Evolutionary conservation across 2,888 invertebrate genomes (phyloP).

Genomic region (Ornithoptera alexandrae): DNA sequence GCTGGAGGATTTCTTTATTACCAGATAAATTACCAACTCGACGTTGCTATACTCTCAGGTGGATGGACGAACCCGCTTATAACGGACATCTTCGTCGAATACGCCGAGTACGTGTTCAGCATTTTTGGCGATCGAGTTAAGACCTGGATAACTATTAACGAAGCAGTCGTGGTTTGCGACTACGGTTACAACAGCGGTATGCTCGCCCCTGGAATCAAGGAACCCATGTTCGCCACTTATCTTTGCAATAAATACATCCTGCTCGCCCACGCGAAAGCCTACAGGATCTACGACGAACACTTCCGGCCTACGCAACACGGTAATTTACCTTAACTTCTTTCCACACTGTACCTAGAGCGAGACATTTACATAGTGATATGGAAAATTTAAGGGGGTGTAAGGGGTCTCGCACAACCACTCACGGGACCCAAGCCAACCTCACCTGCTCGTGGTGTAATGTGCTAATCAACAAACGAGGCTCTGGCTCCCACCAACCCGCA

Average conservation of each 20-base stretch:
- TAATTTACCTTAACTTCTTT: neutral
- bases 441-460: too few species aligned
- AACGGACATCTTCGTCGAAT: constrained; percentile 36
- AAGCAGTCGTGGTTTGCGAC: constrained; percentile 61
- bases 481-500: too few species aligned
- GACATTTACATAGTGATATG: too few species aligned
- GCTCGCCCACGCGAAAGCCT: constrained; percentile 28
- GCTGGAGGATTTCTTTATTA: too few species aligned
- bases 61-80: constrained; percentile 83
- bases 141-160: constrained; percentile 81
- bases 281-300: constrained; percentile 18
- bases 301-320: constrained; percentile 19
- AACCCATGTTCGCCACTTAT: constrained; percentile 10
- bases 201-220: constrained; percentile 49
- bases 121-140: constrained; percentile 80
- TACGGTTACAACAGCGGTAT: constrained; percentile 51
- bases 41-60: constrained; percentile 46
- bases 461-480: too few species aligned
- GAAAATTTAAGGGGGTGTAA: too few species aligned
- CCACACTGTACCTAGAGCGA: too few species aligned
- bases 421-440: too few species aligned
- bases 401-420: too few species aligned
- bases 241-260: constrained; percentile 23
- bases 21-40: too few species aligned
- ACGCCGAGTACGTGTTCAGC: constrained; percentile 47